Conservation (phyloP, 2,797 vertebrate species). For the Molossus molossus region DNA sequence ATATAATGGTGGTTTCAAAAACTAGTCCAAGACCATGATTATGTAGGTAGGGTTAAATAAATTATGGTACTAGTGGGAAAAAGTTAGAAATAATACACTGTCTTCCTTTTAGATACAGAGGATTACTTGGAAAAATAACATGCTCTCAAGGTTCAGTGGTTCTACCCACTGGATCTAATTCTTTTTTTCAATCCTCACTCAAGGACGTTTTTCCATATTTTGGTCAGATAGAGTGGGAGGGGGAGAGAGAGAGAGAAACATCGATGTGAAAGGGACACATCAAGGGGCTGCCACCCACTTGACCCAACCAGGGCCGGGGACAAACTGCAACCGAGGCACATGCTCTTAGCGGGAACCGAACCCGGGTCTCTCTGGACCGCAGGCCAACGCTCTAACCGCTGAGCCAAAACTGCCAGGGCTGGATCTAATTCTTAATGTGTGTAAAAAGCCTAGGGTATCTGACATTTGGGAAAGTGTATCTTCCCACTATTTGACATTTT, state of each 20-base stretch:
- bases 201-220: too few relatives aligned
- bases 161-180: conserved; percentile 23
- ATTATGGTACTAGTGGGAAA: neutral
- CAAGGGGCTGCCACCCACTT: too few relatives aligned
- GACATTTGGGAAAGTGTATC: conserved; percentile 44
- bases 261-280: too few relatives aligned
- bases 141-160: neutral
- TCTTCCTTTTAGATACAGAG: conserved; percentile 61
- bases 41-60: conserved; percentile 58
- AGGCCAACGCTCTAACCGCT: too few relatives aligned
- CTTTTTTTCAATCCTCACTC: neutral
- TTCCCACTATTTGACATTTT: neutral
- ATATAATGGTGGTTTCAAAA: conserved; percentile 63
- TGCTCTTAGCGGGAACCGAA: too few relatives aligned
- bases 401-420: too few relatives aligned
- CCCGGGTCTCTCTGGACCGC: too few relatives aligned
- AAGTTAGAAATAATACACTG: conserved; percentile 11
- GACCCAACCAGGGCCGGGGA: too few relatives aligned
- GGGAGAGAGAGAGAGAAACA: too few relatives aligned
- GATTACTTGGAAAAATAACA: conserved; percentile 63
- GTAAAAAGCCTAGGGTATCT: conserved; percentile 16
- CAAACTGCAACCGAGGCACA: too few relatives aligned
- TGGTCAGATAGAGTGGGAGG: too few relatives aligned
- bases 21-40: conserved; percentile 28
- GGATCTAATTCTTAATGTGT: conserved; percentile 1